phyloP scores from a whole-genome alignment of 2,888 invertebrate genomes.

The Xestia xanthographa region DNA sequence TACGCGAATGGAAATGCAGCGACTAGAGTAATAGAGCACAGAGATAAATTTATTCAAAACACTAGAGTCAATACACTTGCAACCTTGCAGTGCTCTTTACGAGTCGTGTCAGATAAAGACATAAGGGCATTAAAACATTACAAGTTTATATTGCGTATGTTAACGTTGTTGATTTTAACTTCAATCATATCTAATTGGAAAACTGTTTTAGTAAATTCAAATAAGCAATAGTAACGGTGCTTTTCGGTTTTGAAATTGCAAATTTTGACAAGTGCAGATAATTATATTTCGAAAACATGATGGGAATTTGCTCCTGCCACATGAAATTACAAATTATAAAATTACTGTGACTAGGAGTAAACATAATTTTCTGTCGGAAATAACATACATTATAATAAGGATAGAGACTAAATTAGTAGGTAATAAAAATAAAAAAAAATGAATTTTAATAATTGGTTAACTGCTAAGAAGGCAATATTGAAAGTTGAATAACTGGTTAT shows the following conservation, averaged over 20 bases:
- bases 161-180: conserved; percentile 66
- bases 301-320: conserved; percentile 10
- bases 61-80: conserved; percentile 89
- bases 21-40: conserved; percentile 83
- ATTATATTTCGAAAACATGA: conserved; percentile 19
- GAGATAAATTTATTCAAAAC: conserved; percentile 87
- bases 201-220: conserved; percentile 28
- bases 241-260: not conserved
- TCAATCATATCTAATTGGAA: conserved; percentile 32
- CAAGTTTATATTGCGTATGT: conserved; percentile 77
- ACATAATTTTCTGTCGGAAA: not conserved
- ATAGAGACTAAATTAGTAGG: not conserved
- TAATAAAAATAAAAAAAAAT: not conserved
- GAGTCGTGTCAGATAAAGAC: conserved; percentile 88
- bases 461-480: conserved; percentile 25
- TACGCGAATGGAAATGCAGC: conserved; percentile 78
- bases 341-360: not conserved
- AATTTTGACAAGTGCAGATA: not conserved
- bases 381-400: not conserved
- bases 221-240: not conserved
- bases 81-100: conserved; percentile 90
- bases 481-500: conserved; percentile 52
- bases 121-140: conserved; percentile 87
- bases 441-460: conserved; percentile 25
- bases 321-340: conserved; percentile 9